phyloP scores from a whole-genome alignment of 2,888 invertebrate genomes.

The Nyleta sp. region DNA sequence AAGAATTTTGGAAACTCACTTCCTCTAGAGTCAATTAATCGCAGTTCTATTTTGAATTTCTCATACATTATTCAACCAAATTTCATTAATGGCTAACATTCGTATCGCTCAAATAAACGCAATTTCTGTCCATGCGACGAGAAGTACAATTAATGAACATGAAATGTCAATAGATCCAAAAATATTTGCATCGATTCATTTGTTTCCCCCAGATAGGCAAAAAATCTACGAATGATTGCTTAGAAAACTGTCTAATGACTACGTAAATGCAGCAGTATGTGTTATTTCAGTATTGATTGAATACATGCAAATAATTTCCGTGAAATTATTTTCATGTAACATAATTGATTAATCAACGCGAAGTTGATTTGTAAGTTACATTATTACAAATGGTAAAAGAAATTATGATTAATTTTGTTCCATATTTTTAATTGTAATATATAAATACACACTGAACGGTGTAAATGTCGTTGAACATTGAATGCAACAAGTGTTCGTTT shows the following conservation, averaged over 20 bases:
- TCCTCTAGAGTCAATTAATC: too few relatives aligned
- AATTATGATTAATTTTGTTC: conserved; percentile 22
- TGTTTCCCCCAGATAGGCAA: conserved; percentile 14
- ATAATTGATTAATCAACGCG: too few relatives aligned
- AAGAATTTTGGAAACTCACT: too few relatives aligned
- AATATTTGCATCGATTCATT: conserved; percentile 24
- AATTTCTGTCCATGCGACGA: conserved; percentile 11
- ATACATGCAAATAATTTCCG: not conserved
- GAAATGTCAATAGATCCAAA: conserved; percentile 25
- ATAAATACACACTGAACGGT: conserved; percentile 28
- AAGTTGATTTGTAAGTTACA: too few relatives aligned
- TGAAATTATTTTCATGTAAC: too few relatives aligned
- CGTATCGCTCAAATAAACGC: not conserved
- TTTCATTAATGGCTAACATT: not conserved
- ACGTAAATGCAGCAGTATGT: too few relatives aligned
- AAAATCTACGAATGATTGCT: conserved; percentile 8
- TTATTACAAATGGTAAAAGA: too few relatives aligned
- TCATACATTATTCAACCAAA: not conserved
- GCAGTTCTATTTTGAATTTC: too few relatives aligned
- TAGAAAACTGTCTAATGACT: not conserved
- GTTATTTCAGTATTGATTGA: not conserved
- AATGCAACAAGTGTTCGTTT: conserved; percentile 51
- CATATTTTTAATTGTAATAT: conserved; percentile 1
- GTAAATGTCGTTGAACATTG: conserved; percentile 43
- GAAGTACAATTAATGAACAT: conserved; percentile 5